A percentile compares a stretch with the other conserved stretches of the same genome.
Evolutionary conservation across 2,113 vertebrate genomes (phyloP).

Genomic region (Plestiodon gilberti): DNA sequence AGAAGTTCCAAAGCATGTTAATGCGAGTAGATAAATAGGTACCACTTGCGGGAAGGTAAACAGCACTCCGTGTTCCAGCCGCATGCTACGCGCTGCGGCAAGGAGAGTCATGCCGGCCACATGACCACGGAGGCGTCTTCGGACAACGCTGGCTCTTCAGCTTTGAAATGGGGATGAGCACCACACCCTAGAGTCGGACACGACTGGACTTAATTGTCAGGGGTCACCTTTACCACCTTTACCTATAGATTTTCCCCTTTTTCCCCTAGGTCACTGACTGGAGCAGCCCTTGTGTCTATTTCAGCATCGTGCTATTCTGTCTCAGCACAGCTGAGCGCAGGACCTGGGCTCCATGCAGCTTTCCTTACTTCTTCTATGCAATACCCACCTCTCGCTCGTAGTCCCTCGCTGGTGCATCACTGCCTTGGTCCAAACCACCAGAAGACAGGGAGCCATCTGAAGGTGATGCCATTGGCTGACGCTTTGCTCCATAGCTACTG

Average conservation of each 20-base stretch:
- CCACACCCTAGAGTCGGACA: too few species aligned
- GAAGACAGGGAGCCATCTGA: slow-evolving; percentile 96
- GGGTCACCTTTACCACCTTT: too few species aligned
- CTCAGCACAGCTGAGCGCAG: background rate
- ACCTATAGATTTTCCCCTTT: background rate
- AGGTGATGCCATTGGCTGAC: slow-evolving; percentile 93
- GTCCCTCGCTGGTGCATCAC: slow-evolving; percentile 88
- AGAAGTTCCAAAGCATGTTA: too few species aligned
- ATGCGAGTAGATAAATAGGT: too few species aligned
- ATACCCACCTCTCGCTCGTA: slow-evolving; percentile 92
- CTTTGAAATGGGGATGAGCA: too few species aligned
- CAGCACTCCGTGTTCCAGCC: too few species aligned
- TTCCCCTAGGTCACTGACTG: background rate
- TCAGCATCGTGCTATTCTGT: background rate
- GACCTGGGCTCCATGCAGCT: background rate
- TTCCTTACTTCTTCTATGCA: accelerated
- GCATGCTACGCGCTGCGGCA: too few species aligned
- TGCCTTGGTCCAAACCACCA: slow-evolving; percentile 90
- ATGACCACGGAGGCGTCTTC: too few species aligned
- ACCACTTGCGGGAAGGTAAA: too few species aligned
- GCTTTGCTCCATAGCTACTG: slow-evolving; percentile 88
- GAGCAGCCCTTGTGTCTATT: background rate
- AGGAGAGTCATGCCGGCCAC: too few species aligned
- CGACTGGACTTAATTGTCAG: too few species aligned
- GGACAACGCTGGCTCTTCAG: too few species aligned